Base-by-base conservation (phyloP, 1,140 invertebrate species). In the Kradibia gibbosae region DNA sequence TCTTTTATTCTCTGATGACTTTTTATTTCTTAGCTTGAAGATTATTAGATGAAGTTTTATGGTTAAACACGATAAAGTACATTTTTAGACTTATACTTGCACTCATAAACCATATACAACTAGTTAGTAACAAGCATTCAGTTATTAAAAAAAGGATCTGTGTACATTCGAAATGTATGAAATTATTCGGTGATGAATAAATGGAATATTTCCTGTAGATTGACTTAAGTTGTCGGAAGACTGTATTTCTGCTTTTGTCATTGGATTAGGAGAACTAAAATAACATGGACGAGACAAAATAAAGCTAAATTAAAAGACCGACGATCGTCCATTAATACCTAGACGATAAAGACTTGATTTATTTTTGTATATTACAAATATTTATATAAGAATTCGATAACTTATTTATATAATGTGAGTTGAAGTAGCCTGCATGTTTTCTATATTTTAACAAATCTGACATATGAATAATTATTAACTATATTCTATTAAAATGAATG, bases 261-360 rank as follows among this genome's bases (percentile, higher is more conserved):
- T 72, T 70, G 39, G 15, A 79, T 3, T 39, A 17, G 28, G 55
- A 71, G 45, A 71, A 15, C 25, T 25, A 50, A 34, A 79, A 79
- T 79, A 67, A 39, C 70, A 72, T 34, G 67, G 71, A 75, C 42
- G 71, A 55, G 22, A 17, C 3, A 39, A 73, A 60, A 77, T 25
- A 71, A 67, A 84, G 80, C 79, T 74, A 83, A 85, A 85, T 85
- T 85, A 85, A 85, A 85, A 85, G 85, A 53, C 72, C 70, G 78
- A 62, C 76, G 82, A 85, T 82, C 80, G 42, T 62, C 84, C 84
- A 84, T 85, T 85, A 85, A 85, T 85, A 81, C 83, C 82, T 71
- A 84, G 84, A 83, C 73, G 80, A 84, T 85, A 84, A 85, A 85
- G 81, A 81, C n/a, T n/a, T n/a, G n/a, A n/a, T n/a, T n/a, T n/a